These are phyloP conservation scores for Flexamia atlantica DNA, from an alignment of 2,888 invertebrate genomes.

Conservation along the genomic window DNA sequence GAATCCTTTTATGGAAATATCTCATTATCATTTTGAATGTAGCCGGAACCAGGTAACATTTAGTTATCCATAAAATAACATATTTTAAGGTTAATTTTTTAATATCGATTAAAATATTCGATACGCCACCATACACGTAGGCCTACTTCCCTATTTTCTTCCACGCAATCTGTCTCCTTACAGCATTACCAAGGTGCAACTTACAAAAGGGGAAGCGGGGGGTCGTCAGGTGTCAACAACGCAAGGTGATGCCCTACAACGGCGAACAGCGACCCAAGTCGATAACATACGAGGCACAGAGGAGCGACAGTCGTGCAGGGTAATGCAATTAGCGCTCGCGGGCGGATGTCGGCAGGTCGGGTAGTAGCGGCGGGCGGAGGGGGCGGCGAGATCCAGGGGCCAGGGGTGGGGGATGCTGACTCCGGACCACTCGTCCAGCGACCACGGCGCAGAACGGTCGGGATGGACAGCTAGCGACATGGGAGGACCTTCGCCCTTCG, in stretches of 20 bases:
- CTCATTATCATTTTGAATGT: too few species aligned
- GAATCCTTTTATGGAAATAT: too few species aligned
- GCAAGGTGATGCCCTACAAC: constrained; percentile 51
- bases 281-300: constrained; percentile 37
- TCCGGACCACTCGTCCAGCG: background rate
- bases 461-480: constrained; percentile 54
- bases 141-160: too few species aligned
- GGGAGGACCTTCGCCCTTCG: constrained; percentile 29
- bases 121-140: too few species aligned
- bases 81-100: too few species aligned
- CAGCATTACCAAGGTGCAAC: too few species aligned
- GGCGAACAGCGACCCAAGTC: constrained; percentile 33
- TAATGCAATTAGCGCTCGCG: constrained; percentile 44
- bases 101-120: too few species aligned
- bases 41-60: too few species aligned
- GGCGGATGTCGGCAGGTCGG: constrained; percentile 26
- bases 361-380: constrained; percentile 34
- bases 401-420: constrained; percentile 50
- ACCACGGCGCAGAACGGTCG: background rate
- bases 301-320: constrained; percentile 28
- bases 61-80: too few species aligned
- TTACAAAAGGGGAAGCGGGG: background rate
- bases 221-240: background rate
- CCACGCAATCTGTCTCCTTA: too few species aligned
- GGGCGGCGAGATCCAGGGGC: constrained; percentile 49